Base-by-base conservation (phyloP, 2,888 invertebrate species). In the Lasioglossum figueresi region DNA sequence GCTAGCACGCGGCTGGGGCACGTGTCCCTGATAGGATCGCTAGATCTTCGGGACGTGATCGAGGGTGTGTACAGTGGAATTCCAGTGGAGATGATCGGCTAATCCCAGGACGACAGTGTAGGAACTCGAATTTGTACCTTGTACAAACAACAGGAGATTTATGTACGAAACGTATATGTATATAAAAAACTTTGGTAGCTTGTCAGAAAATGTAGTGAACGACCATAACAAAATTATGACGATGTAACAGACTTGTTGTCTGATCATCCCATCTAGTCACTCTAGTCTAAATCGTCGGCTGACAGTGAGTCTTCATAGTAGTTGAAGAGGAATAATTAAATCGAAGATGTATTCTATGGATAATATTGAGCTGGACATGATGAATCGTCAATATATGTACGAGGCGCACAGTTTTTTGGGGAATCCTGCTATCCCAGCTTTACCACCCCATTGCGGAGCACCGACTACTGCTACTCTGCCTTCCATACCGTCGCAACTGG, bases 351-450 rank as follows among this genome's bases (percentile, higher is more conserved):
- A 96, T 94, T 96, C 96, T 88, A 96, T 97, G 96, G 97, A 97
- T 89, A 96, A 96, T 93, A 95, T 97, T 87, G 97, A 97, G 92
- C 95, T 97, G 94, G 97, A 97, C 91, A 96, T 96, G 86, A 96
- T 97, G 95, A 97, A 96, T 88, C 95, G 97, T 8, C 97, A 97
- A 94, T 97, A 97, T 89, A 96, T 96, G 92, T 96, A 96, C 93
- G 96, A 96, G 88, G 94, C 96, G 12, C 95, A 95, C 87, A 95
- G 95, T 74, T 96, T 95, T 85, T 92, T 95, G 59, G 94, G 95
- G 0, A 94, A 95, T 76, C 94, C 95, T 52, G 94, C 93, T 40
- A 93, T 96, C 94, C 94, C 95, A 78, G 88, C 93, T 4, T 88
- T 96, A 94, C 90, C 96, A 93, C 89, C 92, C 40, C 93, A 94